Evolutionary conservation across 2,797 vertebrate genomes (phyloP), one percentile per base, ranked within the genome.

Genomic region (Hoplostethus atlanticus): DNA sequence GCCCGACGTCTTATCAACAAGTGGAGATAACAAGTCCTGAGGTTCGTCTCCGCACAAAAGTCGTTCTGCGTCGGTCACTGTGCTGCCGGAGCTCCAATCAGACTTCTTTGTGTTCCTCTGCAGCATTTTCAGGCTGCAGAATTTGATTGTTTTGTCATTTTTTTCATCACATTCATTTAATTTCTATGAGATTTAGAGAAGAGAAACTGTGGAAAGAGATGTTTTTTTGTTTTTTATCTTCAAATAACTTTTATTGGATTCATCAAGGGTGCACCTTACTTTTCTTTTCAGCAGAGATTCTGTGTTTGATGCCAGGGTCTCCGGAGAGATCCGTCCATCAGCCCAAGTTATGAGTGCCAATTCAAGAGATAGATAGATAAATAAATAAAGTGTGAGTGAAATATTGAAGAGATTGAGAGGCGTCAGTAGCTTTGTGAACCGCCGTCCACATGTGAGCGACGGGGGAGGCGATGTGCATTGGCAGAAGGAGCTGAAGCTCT

Each of bases 391-490:
- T 40, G 47, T 57, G 25, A 36, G 55, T 52, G 67, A 69, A 69
- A 69, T 69, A 69, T 46, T 53, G 42, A 62, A 36, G 54, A 57
- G 64, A 69, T 10, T 75, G 71, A 66, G 68, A 76, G 62, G 67
- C 62, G 63, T 12, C 44, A 52, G 64, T 48, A 13, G 76, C 60
- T 64, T 36, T 63, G 64, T 44, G 68, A 73, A 53, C 54, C n/a
- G 28, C 10, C 61, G 64, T 70, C 73, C 81, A 76, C 78, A 72
- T 61, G 72, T 84, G 77, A 77, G 63, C 44, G 69, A 71, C 40
- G 21, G 79, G 63, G 69, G 78, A 60, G 72, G 59, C 55, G 48
- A 76, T 16, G 16, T 53, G 56, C 47, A 70, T 61, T 63, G 21
- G 28, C 58, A 11, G 77, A 58, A 63, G 62, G 52, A 48, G 65